Conservation (phyloP, 1,140 invertebrate genomes). For the Cyrtorhinus lividipennis region DNA sequence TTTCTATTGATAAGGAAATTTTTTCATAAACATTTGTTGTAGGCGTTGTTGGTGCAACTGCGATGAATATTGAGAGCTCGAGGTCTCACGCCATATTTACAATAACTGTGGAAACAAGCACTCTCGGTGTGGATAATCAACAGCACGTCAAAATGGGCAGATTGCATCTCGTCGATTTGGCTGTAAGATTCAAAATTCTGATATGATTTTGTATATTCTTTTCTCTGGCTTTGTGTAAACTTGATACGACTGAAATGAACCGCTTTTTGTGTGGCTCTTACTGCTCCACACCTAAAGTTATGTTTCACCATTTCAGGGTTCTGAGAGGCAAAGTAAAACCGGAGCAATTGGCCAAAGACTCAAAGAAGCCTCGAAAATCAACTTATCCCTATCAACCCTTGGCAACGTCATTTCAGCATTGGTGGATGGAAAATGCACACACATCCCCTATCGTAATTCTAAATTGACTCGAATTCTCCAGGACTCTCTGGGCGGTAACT, state of each 20-base stretch:
- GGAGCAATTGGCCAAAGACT: conserved; percentile 75
- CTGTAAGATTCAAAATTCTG: conserved; percentile 39
- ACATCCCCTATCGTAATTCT: conserved; percentile 89
- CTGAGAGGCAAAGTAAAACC: conserved; percentile 82
- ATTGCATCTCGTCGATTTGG: conserved; percentile 70
- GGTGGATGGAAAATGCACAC: conserved; percentile 84
- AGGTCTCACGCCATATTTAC: conserved; percentile 81
- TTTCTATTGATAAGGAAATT: background rate
- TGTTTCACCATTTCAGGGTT: conserved; percentile 39
- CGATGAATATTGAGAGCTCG: conserved; percentile 76
- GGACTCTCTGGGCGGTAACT: conserved; percentile 90
- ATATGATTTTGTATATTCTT: no score
- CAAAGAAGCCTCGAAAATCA: conserved; percentile 91
- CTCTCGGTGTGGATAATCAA: conserved; percentile 42
- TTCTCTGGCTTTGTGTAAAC: no score
- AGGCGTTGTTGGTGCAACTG: conserved; percentile 59
- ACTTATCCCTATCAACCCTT: conserved; percentile 80
- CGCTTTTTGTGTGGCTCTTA: no score
- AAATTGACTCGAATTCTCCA: conserved; percentile 84
- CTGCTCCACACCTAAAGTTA: no score
- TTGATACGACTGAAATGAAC: no score
- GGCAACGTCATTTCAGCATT: conserved; percentile 92
- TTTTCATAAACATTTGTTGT: background rate
- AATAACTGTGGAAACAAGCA: conserved; percentile 68
- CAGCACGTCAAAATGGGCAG: conserved; percentile 60